phyloP scores from a whole-genome alignment of 35 echinoderm and acorn worm species.

The Holothuria glaberrima region DNA sequence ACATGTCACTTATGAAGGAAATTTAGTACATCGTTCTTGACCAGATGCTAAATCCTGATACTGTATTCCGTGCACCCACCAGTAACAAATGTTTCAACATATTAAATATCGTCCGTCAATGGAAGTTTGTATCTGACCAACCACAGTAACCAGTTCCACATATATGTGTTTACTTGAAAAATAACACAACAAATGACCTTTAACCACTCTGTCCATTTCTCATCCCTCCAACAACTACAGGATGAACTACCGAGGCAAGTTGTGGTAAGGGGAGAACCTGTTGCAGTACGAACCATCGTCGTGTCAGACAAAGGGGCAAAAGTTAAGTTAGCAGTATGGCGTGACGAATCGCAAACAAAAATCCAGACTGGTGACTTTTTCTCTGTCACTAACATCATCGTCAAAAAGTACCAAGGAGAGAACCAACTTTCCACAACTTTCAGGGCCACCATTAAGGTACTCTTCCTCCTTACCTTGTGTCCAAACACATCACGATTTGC shows the following conservation, averaged over 20 bases:
- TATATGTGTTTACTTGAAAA: background rate
- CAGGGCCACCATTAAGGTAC: constrained; percentile 7
- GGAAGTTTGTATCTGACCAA: background rate
- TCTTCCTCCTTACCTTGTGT: background rate
- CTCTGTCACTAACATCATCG: background rate
- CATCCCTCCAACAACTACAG: constrained; percentile 19
- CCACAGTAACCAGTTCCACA: background rate
- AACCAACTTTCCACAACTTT: constrained; percentile 2
- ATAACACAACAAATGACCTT: background rate
- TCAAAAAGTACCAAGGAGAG: background rate
- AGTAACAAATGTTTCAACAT: no score
- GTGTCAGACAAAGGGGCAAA: constrained; percentile 4
- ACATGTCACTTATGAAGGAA: no score
- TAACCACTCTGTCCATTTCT: background rate
- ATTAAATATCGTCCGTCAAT: no score
- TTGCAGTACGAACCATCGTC: background rate
- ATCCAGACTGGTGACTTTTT: constrained; percentile 8
- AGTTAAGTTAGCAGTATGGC: background rate
- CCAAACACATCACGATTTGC: background rate
- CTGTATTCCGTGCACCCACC: no score
- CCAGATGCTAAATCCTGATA: no score
- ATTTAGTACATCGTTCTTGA: background rate
- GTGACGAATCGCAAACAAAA: constrained; percentile 1
- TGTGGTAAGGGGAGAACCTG: constrained; percentile 16
- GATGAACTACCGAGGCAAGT: constrained; percentile 24